Base-by-base conservation (phyloP, 2,113 vertebrate genomes). In the Colius striatus region DNA sequence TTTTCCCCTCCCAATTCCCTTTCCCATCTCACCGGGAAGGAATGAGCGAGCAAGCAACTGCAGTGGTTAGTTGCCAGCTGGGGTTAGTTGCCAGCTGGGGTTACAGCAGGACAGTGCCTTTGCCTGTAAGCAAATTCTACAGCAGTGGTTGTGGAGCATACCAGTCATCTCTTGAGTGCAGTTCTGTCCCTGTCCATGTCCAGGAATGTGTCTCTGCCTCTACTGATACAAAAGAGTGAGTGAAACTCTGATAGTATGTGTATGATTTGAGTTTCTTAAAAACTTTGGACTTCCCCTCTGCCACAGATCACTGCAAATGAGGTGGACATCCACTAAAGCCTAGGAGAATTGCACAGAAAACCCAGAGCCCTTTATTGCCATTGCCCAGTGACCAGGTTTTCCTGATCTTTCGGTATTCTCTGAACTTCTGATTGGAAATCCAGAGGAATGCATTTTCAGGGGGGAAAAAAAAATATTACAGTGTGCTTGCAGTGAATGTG, bases 401-500 rank as follows among this genome's bases (percentile, higher is more conserved):
- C 38, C 15, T 36, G 30, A 9, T 32, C 34, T 68, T 57, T 48
- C 12, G 20, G 21, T 11, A 8, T 47, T 38, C n/a, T 71, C 57
- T 16, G 3, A 12, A n/a, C 17, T 70, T 43, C 8, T 32, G 17
- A 13, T 13, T 21, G 66, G 57, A 87, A 87, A 16, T 14, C 30
- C 19, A 16, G 9, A 2, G 16, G 0, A 4, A 6, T 48, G 20
- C 20, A 6, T 51, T 80, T 48, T 60, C 26, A n/a, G 38, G 57
- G 61, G 77, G 50, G 61, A 54, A 25, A 29, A 26, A 23, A 25
- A n/a, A 53, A 55, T 18, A 9, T 57, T 2, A 0, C 21, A 41
- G 34, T 3, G 1, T 70, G 47, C 43, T 63, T 38, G 68, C 47
- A 84, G 16, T 18, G 43, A 70, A 27, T 15, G 2, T 0, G 0